Evolutionary conservation across 2,113 vertebrate species (phyloP).

Genomic region (Nematolebias whitei): DNA sequence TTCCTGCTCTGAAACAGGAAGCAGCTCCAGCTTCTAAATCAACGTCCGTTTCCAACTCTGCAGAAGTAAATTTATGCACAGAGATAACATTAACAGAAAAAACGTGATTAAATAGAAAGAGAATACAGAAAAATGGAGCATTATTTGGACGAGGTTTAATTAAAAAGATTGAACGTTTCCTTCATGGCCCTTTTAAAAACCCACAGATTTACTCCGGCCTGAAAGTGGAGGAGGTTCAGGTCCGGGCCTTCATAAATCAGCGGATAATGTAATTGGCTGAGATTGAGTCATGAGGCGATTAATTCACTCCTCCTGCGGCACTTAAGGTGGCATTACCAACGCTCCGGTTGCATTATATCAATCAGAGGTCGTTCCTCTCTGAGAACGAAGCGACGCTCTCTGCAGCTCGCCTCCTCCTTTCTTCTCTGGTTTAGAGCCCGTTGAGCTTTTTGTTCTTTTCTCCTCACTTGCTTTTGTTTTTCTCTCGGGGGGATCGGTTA

Average conservation of each 20-base stretch:
- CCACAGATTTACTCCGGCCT: constrained; percentile 56
- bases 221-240: constrained; percentile 81
- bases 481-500: too few relatives aligned
- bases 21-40: too few relatives aligned
- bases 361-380: constrained; percentile 48
- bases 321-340: constrained; percentile 71
- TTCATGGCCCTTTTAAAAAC: background rate
- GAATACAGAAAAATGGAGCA: background rate
- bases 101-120: too few relatives aligned
- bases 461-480: background rate
- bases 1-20: too few relatives aligned
- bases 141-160: background rate
- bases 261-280: constrained; percentile 79
- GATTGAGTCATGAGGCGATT: constrained; percentile 71
- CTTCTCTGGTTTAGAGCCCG: background rate
- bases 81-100: too few relatives aligned
- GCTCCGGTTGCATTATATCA: constrained; percentile 77
- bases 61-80: too few relatives aligned
- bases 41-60: too few relatives aligned
- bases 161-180: constrained; percentile 9
- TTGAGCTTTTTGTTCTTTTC: background rate
- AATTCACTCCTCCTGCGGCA: constrained; percentile 69
- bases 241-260: constrained; percentile 85
- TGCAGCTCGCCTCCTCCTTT: background rate
- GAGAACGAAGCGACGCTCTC: constrained; percentile 45